Evolutionary conservation across 2,888 invertebrate species (phyloP).

Genomic region (Apocheima hispidaria): DNA sequence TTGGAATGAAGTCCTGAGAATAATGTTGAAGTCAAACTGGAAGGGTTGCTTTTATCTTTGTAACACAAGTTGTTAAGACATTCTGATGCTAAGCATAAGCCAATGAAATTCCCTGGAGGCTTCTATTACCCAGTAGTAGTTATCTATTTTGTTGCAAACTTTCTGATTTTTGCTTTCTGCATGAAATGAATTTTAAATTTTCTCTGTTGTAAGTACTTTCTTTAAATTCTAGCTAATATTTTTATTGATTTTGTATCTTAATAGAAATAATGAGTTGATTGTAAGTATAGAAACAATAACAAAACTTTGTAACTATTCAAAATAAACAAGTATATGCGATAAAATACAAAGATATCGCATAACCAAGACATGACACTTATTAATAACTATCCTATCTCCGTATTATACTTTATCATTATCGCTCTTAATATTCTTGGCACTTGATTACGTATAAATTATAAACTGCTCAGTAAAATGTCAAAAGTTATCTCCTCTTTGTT

Average conservation of each 20-base stretch:
- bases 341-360: conserved; percentile 50
- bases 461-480: conserved; percentile 44
- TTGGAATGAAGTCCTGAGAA: not conserved
- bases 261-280: no score
- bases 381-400: conserved; percentile 51
- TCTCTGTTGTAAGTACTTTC: no score
- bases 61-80: conserved; percentile 9
- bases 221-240: no score
- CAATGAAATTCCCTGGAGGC: conserved; percentile 10
- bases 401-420: conserved; percentile 50
- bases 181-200: no score
- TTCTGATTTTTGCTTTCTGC: no score
- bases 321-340: conserved; percentile 44
- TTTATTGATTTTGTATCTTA: no score
- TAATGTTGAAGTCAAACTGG: not conserved
- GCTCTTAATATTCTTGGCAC: conserved; percentile 34
- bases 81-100: conserved; percentile 2
- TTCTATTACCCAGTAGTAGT: conserved; percentile 5
- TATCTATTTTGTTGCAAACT: not conserved
- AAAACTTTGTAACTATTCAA: not conserved
- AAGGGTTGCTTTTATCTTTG: conserved; percentile 5
- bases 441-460: conserved; percentile 31
- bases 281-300: conserved; percentile 4
- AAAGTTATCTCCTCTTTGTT: conserved; percentile 47
- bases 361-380: conserved; percentile 50